Evolutionary conservation across 2,797 vertebrate genomes (phyloP).

Genomic region (Florisuga fusca): DNA sequence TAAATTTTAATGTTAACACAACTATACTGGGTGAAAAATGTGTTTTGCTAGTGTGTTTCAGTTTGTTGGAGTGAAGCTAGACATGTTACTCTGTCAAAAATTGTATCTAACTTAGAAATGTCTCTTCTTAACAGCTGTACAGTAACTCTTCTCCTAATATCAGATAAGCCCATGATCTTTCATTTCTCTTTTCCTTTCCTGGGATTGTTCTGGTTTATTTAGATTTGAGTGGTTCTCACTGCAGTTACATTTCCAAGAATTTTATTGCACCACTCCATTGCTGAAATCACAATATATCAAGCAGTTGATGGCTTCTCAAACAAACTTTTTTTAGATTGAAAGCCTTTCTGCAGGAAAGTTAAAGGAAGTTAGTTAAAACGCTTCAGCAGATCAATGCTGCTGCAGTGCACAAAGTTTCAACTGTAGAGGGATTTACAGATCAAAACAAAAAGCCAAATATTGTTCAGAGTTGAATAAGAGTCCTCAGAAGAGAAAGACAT

Average conservation of each 20-base stretch:
- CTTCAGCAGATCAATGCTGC: not conserved
- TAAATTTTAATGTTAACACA: not conserved
- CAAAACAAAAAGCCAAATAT: not conserved
- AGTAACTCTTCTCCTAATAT: not conserved
- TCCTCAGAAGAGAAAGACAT: not conserved
- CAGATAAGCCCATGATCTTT: not conserved
- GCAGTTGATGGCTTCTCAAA: not conserved
- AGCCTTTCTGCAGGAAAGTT: not conserved
- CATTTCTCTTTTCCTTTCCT: not conserved
- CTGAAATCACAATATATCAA: not conserved
- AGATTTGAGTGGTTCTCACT: not conserved
- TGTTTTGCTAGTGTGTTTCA: not conserved
- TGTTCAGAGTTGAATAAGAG: not conserved
- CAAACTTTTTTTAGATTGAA: not conserved
- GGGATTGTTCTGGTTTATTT: not conserved
- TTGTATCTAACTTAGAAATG: not conserved
- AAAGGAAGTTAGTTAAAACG: not conserved
- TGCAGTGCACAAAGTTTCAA: not conserved
- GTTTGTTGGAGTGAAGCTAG: not conserved
- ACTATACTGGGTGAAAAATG: accelerated
- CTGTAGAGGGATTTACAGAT: not conserved
- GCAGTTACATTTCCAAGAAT: not conserved
- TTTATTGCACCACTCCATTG: not conserved
- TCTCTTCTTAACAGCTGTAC: not conserved
- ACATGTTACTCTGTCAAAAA: not conserved